phyloP scores from a whole-genome alignment of 1,140 invertebrate species.

The Pseudomyrmex concolor region DNA sequence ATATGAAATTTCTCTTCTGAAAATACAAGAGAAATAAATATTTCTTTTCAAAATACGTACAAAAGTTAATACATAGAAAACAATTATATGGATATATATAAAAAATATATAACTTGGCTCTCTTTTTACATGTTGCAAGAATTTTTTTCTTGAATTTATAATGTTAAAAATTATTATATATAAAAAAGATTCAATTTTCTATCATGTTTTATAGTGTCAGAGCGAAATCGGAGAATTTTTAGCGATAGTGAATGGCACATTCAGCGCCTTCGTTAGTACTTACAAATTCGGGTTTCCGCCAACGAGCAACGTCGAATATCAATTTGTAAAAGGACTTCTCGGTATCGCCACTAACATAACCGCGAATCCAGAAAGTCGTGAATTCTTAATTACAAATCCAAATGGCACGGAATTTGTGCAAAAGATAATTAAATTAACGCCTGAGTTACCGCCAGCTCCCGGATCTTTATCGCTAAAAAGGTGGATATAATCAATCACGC shows the following conservation, averaged over 20 bases:
- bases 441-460: slow-evolving; percentile 71
- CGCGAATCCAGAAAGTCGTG: slow-evolving; percentile 77
- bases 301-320: slow-evolving; percentile 77
- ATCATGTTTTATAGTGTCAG: slow-evolving; percentile 72
- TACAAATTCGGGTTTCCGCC: slow-evolving; percentile 76
- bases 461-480: slow-evolving; percentile 66
- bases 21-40: background rate
- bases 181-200: background rate
- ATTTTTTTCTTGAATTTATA: too few species aligned
- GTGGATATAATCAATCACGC: slow-evolving; percentile 11
- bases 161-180: slow-evolving; percentile 5
- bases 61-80: background rate
- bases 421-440: slow-evolving; percentile 75
- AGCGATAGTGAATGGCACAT: slow-evolving; percentile 79
- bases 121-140: too few species aligned
- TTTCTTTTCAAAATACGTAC: background rate
- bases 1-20: background rate
- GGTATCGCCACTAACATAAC: slow-evolving; percentile 83
- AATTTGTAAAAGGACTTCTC: slow-evolving; percentile 81
- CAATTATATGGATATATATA: background rate
- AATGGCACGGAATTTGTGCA: slow-evolving; percentile 79
- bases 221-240: slow-evolving; percentile 80
- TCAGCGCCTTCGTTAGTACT: slow-evolving; percentile 81
- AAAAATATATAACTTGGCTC: background rate
- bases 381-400: slow-evolving; percentile 78